These are phyloP conservation scores for Cephalotes varians DNA, from an alignment of 2,888 invertebrate species.

Conservation along the genomic window DNA sequence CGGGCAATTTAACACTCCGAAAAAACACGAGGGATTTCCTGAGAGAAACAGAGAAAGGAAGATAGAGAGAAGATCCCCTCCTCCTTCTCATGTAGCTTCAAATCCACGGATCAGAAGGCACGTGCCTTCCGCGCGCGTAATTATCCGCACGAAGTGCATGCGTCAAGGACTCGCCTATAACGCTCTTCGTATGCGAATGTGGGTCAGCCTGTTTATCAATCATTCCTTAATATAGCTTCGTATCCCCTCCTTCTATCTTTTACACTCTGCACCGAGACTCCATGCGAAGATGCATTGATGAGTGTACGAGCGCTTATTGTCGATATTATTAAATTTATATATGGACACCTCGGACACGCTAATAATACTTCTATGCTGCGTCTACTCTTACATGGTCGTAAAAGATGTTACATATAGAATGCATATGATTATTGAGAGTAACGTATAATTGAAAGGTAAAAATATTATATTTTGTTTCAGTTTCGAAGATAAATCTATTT, in stretches of 20 bases:
- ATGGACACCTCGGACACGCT: conserved; percentile 29
- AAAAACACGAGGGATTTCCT: conserved; percentile 57
- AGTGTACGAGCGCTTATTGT: conserved; percentile 49
- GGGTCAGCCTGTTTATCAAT: conserved; percentile 76
- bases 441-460: not conserved
- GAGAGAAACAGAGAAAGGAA: conserved; percentile 20
- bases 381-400: not conserved
- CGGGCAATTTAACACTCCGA: conserved; percentile 60
- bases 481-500: not conserved
- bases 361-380: conserved; percentile 30
- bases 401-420: conserved; percentile 1
- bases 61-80: not conserved
- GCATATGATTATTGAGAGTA: not conserved
- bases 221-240: conserved; percentile 73
- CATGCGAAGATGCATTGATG: conserved; percentile 44
- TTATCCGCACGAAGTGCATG: conserved; percentile 73
- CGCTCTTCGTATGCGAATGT: conserved; percentile 67
- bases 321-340: conserved; percentile 46
- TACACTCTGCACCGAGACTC: conserved; percentile 1
- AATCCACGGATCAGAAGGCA: conserved; percentile 66
- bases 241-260: conserved; percentile 44
- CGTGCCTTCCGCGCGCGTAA: conserved; percentile 64
- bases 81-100: conserved; percentile 23
- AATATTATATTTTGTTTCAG: not conserved
- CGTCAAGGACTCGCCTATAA: conserved; percentile 65